A percentile compares a stretch with the other conserved stretches of the same genome.
phyloP scores from a whole-genome alignment of 2,113 vertebrate genomes.

The Marcusenius ussheri region DNA sequence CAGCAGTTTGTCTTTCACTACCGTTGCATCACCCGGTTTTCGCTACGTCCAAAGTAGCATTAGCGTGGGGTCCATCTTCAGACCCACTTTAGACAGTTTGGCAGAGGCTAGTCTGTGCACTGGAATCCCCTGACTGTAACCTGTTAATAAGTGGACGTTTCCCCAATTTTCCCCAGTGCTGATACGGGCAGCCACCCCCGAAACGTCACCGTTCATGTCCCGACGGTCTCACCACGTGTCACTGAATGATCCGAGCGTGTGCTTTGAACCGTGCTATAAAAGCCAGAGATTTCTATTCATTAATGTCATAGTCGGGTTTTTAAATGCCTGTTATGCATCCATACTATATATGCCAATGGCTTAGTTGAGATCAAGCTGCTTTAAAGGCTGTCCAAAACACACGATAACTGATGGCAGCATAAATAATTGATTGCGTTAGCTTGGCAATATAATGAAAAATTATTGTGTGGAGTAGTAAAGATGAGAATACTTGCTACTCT shows the following conservation, averaged over 20 bases:
- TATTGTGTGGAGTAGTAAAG: background rate
- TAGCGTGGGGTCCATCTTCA: background rate
- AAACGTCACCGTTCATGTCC: background rate
- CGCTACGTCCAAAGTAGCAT: background rate
- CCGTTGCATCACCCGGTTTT: background rate
- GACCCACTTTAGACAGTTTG: background rate
- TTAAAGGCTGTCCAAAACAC: background rate
- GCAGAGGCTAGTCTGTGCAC: background rate
- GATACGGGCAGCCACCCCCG: background rate
- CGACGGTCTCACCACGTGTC: background rate
- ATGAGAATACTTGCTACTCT: background rate
- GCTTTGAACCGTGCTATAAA: background rate
- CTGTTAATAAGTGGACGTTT: background rate
- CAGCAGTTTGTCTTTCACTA: background rate
- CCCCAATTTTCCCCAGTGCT: background rate
- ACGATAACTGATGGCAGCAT: background rate
- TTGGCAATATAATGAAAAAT: background rate
- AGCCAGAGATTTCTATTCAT: background rate
- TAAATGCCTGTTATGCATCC: background rate
- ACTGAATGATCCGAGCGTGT: background rate
- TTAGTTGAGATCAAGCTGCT: background rate
- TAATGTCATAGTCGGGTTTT: background rate
- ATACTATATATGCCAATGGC: background rate
- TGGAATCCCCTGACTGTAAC: background rate
- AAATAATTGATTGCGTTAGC: conserved; percentile 4